Evolutionary conservation across 2,888 invertebrate genomes (phyloP).

Genomic region (Elaeidobius kamerunicus): DNA sequence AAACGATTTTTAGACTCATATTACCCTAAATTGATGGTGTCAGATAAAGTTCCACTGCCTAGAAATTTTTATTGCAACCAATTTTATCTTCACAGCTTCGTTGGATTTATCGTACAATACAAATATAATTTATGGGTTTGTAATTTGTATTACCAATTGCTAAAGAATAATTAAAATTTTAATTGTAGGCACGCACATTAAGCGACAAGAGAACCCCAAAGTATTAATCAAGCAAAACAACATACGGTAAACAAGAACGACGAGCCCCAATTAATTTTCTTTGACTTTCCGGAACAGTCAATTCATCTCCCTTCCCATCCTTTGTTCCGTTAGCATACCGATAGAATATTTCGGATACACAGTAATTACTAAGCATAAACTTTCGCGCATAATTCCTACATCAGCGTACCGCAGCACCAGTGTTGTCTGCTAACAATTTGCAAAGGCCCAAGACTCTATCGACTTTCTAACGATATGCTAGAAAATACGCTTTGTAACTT

Average conservation of each 20-base stretch:
- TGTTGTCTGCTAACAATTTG: neutral
- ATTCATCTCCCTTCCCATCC: conserved; percentile 12
- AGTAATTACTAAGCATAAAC: conserved; percentile 8
- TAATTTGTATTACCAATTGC: too few species aligned
- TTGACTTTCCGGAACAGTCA: conserved; percentile 9
- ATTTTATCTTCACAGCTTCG: too few species aligned
- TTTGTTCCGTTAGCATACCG: conserved; percentile 4
- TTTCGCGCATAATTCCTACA: conserved; percentile 6
- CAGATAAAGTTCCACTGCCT: too few species aligned
- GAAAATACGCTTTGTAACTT: too few species aligned
- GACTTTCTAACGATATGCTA: too few species aligned
- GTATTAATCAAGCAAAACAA: neutral
- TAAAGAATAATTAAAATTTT: too few species aligned
- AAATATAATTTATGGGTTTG: too few species aligned
- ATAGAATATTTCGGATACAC: conserved; percentile 12
- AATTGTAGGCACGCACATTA: neutral
- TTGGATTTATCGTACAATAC: too few species aligned
- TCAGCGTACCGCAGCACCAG: neutral
- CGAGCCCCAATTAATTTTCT: conserved; percentile 15
- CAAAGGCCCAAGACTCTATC: neutral
- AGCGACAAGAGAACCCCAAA: neutral
- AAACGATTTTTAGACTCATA: too few species aligned
- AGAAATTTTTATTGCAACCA: too few species aligned
- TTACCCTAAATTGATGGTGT: too few species aligned
- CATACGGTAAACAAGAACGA: conserved; percentile 5